Conservation (phyloP, 2,888 invertebrate species). For the Ethmia dodecea region DNA sequence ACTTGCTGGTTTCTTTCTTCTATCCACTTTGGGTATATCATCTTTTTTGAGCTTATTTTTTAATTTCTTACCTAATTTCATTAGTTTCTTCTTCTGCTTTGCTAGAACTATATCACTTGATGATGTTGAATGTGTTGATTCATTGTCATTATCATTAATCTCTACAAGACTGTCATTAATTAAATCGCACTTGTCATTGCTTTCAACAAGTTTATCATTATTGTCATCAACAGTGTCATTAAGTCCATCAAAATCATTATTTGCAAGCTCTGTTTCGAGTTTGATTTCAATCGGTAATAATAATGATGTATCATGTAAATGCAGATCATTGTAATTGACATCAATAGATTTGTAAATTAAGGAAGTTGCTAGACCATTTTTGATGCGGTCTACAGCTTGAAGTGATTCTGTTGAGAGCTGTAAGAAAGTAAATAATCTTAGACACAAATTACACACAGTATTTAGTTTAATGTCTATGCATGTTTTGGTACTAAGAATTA, state of each 20-base stretch:
- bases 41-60: not conserved
- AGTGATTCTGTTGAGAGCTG: not conserved
- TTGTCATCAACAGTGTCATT: no score
- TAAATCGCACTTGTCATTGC: no score
- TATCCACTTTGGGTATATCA: conserved; percentile 1
- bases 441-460: no score
- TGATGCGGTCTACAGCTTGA: not conserved
- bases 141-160: no score
- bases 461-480: no score
- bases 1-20: conserved; percentile 2
- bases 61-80: conserved; percentile 2
- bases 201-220: no score
- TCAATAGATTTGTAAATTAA: not conserved
- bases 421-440: no score
- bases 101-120: not conserved
- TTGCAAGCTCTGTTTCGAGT: not conserved
- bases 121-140: not conserved
- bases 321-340: not conserved
- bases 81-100: not conserved
- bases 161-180: no score
- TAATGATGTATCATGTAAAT: not conserved
- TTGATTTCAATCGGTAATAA: not conserved
- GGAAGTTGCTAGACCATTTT: not conserved
- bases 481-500: no score
- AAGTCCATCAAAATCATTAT: no score